Conservation (phyloP, 2,797 vertebrate species). For the Sebastes miniatus region DNA sequence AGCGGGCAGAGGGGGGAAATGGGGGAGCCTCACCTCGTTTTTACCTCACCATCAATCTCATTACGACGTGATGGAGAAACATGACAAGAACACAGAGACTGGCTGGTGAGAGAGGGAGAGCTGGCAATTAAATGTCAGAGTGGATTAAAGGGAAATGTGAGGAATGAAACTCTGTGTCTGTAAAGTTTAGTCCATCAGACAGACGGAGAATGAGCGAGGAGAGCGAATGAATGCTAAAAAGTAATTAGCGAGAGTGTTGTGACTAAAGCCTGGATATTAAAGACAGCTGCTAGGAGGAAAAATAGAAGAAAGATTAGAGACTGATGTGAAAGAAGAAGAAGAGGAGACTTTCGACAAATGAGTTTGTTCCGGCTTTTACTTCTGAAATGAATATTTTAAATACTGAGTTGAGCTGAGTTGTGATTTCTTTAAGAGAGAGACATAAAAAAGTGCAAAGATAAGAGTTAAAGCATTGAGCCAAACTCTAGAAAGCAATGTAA, state of each 20-base stretch:
- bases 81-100: conserved; percentile 8
- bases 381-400: conserved; percentile 12
- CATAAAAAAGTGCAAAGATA: neutral
- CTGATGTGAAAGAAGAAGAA: conserved; percentile 6
- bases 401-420: neutral
- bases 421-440: neutral
- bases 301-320: conserved; percentile 17
- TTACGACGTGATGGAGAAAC: conserved; percentile 19
- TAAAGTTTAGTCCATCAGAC: conserved; percentile 17
- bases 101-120: neutral
- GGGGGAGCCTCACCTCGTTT: neutral
- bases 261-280: conserved; percentile 33
- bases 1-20: neutral
- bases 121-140: conserved; percentile 32
- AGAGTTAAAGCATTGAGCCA: neutral
- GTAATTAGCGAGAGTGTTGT: conserved; percentile 26
- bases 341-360: conserved; percentile 21
- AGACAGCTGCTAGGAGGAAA: conserved; percentile 25
- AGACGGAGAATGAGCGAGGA: conserved; percentile 1
- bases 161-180: conserved; percentile 9
- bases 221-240: conserved; percentile 9
- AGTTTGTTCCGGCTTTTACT: conserved; percentile 15
- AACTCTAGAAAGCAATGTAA: neutral
- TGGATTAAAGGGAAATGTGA: conserved; percentile 20
- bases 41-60: conserved; percentile 16